Evolutionary conservation across 2,113 vertebrate species (phyloP).

Genomic region (Macheiramphus alcinus): DNA sequence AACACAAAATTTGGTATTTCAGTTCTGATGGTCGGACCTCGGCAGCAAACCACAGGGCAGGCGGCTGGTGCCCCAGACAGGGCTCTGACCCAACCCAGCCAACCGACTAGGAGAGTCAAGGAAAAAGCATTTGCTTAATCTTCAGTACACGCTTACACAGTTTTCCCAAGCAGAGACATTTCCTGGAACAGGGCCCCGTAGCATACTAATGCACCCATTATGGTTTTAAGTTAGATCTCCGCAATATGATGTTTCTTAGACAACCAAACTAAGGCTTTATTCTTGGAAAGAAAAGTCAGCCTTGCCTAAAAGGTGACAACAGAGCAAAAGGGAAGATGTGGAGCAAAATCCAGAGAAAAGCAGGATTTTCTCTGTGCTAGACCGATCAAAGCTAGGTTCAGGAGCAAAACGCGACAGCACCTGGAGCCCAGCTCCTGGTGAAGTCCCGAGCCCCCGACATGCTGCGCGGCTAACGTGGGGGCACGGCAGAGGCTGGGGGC

Average conservation of each 20-base stretch:
- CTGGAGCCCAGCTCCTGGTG: neutral
- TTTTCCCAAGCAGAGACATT: neutral
- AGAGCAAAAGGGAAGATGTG: neutral
- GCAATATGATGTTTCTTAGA: neutral
- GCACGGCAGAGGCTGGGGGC: neutral
- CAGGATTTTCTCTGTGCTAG: neutral
- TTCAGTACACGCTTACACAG: neutral
- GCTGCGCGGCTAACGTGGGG: fast-evolving
- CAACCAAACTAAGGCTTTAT: neutral
- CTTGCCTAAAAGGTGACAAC: neutral
- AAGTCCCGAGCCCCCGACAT: fast-evolving
- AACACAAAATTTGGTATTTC: neutral
- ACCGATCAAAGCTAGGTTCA: neutral
- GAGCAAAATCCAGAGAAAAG: neutral
- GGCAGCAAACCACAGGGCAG: fast-evolving
- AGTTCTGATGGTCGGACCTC: neutral
- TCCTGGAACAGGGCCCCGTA: neutral
- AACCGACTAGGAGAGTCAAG: neutral
- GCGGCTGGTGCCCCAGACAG: neutral
- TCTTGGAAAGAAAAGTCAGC: neutral
- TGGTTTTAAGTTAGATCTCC: neutral
- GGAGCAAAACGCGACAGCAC: fast-evolving
- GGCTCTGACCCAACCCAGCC: neutral
- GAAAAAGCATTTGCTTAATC: neutral
- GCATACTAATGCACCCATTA: neutral